Evolutionary conservation across 2,113 vertebrate genomes (phyloP).

Genomic region (Pomatorhinus ruficollis): DNA sequence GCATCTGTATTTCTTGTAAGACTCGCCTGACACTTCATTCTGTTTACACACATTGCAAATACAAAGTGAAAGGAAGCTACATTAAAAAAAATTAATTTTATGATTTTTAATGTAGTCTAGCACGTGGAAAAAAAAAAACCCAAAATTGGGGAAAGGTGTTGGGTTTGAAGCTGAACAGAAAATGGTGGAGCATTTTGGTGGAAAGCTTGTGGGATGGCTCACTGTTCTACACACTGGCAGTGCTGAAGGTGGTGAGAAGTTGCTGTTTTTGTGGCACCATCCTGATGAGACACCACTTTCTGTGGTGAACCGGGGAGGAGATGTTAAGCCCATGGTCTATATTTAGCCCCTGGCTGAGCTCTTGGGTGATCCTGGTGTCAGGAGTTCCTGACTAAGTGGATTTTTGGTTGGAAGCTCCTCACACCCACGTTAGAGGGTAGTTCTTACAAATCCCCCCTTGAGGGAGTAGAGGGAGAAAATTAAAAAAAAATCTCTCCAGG

Average conservation of each 20-base stretch:
- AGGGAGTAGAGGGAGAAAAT: accelerated
- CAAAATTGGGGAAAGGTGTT: neutral
- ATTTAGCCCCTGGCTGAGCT: neutral
- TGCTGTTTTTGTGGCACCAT: accelerated
- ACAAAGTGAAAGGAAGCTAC: neutral
- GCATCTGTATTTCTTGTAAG: neutral
- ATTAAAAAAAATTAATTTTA: neutral
- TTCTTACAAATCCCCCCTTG: neutral
- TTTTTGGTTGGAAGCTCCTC: neutral
- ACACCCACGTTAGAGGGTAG: accelerated
- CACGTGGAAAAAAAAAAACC: accelerated
- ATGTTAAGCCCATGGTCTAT: neutral
- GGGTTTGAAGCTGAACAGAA: neutral
- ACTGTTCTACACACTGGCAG: accelerated
- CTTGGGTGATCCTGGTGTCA: neutral
- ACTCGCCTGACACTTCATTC: accelerated
- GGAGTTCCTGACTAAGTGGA: neutral
- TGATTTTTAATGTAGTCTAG: neutral
- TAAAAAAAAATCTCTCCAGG: neutral
- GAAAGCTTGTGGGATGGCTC: neutral
- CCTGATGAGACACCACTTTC: accelerated
- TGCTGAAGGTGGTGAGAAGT: neutral
- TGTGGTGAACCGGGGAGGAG: accelerated
- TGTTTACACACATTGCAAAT: accelerated
- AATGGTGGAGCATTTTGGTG: neutral